phyloP scores from a whole-genome alignment of 1,140 invertebrate genomes.

The Ostrea edulis region DNA sequence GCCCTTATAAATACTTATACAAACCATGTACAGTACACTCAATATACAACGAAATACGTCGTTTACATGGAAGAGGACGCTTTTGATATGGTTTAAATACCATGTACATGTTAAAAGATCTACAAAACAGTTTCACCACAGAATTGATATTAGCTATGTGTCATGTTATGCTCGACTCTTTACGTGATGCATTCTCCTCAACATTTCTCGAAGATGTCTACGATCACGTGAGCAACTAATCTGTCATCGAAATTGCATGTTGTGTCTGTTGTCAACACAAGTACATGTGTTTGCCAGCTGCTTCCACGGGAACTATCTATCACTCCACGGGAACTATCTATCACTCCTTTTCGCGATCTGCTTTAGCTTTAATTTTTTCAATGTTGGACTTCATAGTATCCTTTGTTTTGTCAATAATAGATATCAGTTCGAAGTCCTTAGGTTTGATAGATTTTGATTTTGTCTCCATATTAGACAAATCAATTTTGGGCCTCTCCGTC shows the following conservation, averaged over 20 bases:
- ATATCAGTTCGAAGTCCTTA: background rate
- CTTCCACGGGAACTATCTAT: background rate
- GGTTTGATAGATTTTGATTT: constrained; percentile 20
- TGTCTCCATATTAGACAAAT: background rate
- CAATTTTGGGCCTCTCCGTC: background rate
- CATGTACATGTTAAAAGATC: background rate
- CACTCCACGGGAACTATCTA: background rate
- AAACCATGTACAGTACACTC: background rate
- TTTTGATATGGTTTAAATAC: background rate
- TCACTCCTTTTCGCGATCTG: background rate
- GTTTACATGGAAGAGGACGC: background rate
- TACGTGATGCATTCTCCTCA: background rate
- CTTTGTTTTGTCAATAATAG: constrained; percentile 34
- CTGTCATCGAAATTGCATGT: background rate
- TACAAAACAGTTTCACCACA: background rate
- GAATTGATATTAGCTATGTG: background rate
- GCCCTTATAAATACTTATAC: constrained; percentile 1
- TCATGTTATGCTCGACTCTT: background rate
- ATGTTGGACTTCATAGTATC: constrained; percentile 32
- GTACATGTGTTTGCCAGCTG: background rate
- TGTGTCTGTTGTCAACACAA: background rate
- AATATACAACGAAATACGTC: background rate
- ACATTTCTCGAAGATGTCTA: background rate
- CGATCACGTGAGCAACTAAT: background rate
- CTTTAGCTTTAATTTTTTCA: constrained; percentile 31